Percentiles rank a stretch among this genome's conserved stretches.
phyloP scores from a whole-genome alignment of 2,888 invertebrate genomes.

The Miltochrista miniata region DNA sequence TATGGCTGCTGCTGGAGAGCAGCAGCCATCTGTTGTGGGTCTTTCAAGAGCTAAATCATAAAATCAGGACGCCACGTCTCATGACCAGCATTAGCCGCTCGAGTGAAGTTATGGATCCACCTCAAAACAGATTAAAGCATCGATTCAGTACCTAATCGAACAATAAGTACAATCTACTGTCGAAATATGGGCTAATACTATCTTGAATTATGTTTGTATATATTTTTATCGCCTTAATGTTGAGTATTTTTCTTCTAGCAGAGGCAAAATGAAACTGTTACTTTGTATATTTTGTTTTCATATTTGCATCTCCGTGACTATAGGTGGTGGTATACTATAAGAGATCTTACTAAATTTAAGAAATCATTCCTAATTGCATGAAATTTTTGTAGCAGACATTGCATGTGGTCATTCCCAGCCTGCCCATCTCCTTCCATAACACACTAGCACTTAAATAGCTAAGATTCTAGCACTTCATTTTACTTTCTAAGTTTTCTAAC shows the following conservation, averaged over 20 bases:
- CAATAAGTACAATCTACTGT: too few species aligned
- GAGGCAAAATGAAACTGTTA: not conserved
- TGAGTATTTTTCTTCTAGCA: not conserved
- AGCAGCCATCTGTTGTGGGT: too few species aligned
- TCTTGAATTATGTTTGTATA: too few species aligned
- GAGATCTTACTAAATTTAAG: conserved; percentile 68
- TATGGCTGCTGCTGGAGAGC: too few species aligned
- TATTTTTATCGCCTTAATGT: too few species aligned
- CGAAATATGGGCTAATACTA: too few species aligned
- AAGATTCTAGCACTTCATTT: conserved; percentile 10
- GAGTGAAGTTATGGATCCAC: too few species aligned
- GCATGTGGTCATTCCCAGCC: conserved; percentile 70
- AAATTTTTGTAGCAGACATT: conserved; percentile 56
- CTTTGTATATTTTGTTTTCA: not conserved
- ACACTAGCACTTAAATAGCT: conserved; percentile 34
- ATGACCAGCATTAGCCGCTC: too few species aligned
- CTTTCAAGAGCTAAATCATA: too few species aligned
- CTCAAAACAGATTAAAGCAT: too few species aligned
- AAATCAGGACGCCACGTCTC: too few species aligned
- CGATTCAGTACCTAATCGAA: too few species aligned
- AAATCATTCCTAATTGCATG: conserved; percentile 64
- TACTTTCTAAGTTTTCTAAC: conserved; percentile 8
- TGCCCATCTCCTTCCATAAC: conserved; percentile 71
- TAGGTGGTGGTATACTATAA: conserved; percentile 27
- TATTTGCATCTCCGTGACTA: not conserved